phyloP scores from a whole-genome alignment of 2,797 vertebrate genomes.

The Platalea minor region DNA sequence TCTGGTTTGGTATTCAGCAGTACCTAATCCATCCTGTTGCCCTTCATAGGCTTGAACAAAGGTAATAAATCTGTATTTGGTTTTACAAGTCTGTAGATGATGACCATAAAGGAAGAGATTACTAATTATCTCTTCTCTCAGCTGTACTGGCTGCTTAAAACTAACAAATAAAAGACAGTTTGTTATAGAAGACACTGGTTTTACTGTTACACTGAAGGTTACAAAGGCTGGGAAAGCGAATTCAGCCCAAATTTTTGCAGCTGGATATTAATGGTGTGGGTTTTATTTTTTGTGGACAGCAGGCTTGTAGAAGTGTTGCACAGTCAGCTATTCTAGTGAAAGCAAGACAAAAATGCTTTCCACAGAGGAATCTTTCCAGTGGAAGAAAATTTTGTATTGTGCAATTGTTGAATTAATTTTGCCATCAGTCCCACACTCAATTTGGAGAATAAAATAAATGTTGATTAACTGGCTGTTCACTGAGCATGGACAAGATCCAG shows the following conservation, averaged over 20 bases:
- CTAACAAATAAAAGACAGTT: background rate
- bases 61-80: background rate
- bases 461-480: background rate
- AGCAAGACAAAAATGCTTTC: conserved; percentile 3
- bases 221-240: background rate
- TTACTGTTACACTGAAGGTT: background rate
- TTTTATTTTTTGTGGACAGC: background rate
- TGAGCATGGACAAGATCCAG: background rate
- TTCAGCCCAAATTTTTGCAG: conserved; percentile 8
- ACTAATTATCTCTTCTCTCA: background rate
- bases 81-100: background rate
- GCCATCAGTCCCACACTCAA: background rate
- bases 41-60: background rate
- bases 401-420: background rate
- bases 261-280: background rate
- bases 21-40: background rate
- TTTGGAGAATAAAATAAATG: background rate
- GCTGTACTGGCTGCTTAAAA: background rate
- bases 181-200: background rate
- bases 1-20: background rate
- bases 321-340: background rate
- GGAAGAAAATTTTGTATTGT: background rate
- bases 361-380: background rate
- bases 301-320: background rate
- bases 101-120: background rate